These are phyloP conservation scores for Ciconia maguari DNA, from an alignment of 2,113 vertebrate genomes.

Conservation along the genomic window DNA sequence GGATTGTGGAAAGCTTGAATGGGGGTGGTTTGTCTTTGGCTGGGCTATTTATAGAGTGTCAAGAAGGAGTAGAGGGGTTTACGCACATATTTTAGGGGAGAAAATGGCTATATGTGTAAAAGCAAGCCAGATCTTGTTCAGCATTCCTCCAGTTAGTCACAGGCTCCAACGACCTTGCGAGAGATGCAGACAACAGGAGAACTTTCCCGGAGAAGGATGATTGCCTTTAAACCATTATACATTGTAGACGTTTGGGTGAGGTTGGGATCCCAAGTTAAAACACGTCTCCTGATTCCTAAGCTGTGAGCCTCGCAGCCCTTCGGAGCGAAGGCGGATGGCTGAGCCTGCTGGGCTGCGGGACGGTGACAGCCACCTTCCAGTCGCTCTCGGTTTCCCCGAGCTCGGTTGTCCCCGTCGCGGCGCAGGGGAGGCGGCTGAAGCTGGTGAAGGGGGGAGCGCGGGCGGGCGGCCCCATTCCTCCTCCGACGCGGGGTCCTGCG, in stretches of 20 bases:
- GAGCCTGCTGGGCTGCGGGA: neutral
- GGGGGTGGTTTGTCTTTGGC: neutral
- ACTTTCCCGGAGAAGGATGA: constrained; percentile 33
- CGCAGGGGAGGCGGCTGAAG: neutral
- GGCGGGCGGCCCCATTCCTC: neutral
- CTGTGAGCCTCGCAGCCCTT: neutral
- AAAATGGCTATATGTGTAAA: constrained; percentile 26
- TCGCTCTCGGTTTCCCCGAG: neutral
- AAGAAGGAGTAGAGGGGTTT: constrained; percentile 18
- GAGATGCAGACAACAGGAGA: constrained; percentile 65
- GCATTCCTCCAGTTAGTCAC: constrained; percentile 78
- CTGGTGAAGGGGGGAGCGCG: neutral
- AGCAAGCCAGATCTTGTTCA: constrained; percentile 70
- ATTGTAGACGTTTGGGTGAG: constrained; percentile 51
- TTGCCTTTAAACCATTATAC: constrained; percentile 49
- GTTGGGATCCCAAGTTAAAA: constrained; percentile 68
- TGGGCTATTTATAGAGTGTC: neutral
- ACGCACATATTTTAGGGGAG: constrained; percentile 55
- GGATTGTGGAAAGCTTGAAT: neutral
- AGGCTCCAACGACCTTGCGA: constrained; percentile 61
- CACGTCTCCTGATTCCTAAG: constrained; percentile 65
- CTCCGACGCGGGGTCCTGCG: neutral
- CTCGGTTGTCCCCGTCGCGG: neutral
- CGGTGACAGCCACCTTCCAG: neutral
- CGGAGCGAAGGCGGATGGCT: neutral